Conservation (phyloP, 2,797 vertebrate species). For the Lates japonicus region DNA sequence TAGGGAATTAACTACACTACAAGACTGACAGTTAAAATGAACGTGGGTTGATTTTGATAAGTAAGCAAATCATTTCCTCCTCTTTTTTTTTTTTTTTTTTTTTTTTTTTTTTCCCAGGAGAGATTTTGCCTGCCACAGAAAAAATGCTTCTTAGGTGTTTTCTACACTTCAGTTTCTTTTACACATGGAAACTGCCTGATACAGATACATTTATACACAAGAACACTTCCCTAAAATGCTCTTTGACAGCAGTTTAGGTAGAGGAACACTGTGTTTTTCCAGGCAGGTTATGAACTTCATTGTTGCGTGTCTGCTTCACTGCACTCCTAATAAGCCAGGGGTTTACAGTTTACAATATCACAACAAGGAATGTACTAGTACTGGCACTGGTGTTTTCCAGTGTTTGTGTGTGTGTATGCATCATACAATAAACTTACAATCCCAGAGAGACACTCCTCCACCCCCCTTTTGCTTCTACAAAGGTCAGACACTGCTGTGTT, state of each 20-base stretch:
- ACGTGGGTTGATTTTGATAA: slow-evolving; percentile 11
- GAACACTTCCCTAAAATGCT: not conserved
- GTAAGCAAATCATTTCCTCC: not conserved
- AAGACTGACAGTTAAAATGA: not conserved
- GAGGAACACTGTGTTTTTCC: not conserved
- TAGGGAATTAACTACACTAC: not conserved
- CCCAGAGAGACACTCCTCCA: not conserved
- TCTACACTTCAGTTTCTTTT: not conserved
- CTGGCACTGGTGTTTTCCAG: not conserved
- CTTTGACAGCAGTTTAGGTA: not conserved
- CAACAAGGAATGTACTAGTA: not conserved
- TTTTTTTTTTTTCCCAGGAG: not conserved
- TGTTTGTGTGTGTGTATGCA: slow-evolving; percentile 1
- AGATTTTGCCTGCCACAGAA: slow-evolving; percentile 11
- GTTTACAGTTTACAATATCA: not conserved
- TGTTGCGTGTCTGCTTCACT: slow-evolving; percentile 1
- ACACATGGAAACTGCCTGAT: not conserved
- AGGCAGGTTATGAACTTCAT: slow-evolving; percentile 25
- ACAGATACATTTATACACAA: not conserved
- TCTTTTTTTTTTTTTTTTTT: not conserved
- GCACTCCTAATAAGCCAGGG: not conserved
- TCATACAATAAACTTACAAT: not conserved
- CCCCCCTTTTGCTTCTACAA: slow-evolving; percentile 27
- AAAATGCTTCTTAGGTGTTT: slow-evolving; percentile 11
- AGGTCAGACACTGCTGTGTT: slow-evolving; percentile 38